These are phyloP conservation scores for Gymnoscopelus braueri DNA, from an alignment of 2,797 vertebrate genomes.

Conservation along the genomic window DNA sequence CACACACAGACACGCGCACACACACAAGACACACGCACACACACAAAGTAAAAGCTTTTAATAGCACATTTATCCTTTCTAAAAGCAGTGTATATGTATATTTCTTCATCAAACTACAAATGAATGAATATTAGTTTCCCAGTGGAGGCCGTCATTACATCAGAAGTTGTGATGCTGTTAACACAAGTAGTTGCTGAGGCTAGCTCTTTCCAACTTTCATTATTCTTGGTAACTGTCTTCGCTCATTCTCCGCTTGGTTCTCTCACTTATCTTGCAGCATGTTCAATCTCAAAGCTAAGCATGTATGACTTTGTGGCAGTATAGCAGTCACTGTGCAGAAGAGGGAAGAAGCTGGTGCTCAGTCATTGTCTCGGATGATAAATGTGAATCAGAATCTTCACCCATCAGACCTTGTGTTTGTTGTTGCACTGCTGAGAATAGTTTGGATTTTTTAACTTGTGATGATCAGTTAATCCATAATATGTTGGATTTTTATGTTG, in stretches of 20 bases:
- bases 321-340: conserved; percentile 35
- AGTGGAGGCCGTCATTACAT: conserved; percentile 1
- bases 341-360: conserved; percentile 13
- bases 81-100: conserved; percentile 4
- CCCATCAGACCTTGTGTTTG: conserved; percentile 7
- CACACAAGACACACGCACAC: no score
- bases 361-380: neutral
- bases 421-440: neutral
- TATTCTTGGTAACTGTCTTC: conserved; percentile 46
- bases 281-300: conserved; percentile 42
- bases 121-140: neutral
- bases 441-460: conserved; percentile 6
- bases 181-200: conserved; percentile 40
- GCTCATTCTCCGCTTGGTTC: conserved; percentile 45
- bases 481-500: conserved; percentile 11
- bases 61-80: neutral
- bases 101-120: neutral
- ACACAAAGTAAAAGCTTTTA: no score
- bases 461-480: neutral
- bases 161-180: conserved; percentile 19
- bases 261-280: conserved; percentile 24
- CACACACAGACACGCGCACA: no score
- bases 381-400: conserved; percentile 14
- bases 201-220: conserved; percentile 54
- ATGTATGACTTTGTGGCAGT: conserved; percentile 46